A percentile compares a stretch with the other conserved stretches of the same genome.
Conservation (phyloP, 2,113 vertebrate species). For the Limanda limanda region DNA sequence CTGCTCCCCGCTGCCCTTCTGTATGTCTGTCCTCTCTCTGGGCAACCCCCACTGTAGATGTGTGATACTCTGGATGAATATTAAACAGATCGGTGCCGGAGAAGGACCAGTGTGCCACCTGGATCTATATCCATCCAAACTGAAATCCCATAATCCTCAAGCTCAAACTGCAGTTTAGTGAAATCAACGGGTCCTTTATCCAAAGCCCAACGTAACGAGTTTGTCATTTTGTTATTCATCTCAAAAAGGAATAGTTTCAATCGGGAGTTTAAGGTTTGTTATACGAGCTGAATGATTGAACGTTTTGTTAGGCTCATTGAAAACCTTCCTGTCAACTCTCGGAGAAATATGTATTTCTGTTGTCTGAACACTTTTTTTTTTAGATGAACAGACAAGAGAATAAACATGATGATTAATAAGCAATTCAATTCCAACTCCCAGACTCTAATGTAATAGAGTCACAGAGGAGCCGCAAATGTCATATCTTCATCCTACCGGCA, state of each 20-base stretch:
- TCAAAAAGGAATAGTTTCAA: constrained; percentile 3
- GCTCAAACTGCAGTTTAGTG: neutral
- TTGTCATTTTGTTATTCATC: neutral
- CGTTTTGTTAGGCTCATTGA: neutral
- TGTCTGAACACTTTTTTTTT: constrained; percentile 2
- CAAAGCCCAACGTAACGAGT: neutral
- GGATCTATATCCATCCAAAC: neutral
- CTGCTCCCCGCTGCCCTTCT: constrained; percentile 2
- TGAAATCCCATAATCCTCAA: neutral
- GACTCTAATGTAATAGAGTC: neutral
- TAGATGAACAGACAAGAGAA: neutral
- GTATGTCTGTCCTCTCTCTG: neutral
- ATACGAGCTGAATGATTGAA: neutral
- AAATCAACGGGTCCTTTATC: constrained; percentile 34
- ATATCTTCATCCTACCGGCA: neutral
- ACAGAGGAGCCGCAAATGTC: neutral
- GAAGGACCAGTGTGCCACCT: neutral
- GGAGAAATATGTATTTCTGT: neutral
- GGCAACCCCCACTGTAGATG: neutral
- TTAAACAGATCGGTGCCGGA: constrained; percentile 27
- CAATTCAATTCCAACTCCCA: neutral
- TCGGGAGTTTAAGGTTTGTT: neutral
- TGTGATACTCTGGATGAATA: constrained; percentile 34
- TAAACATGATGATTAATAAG: neutral
- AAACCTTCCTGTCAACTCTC: no score